Evolutionary conservation across 2,113 vertebrate genomes (phyloP).

Genomic region (Manacus vitellinus): DNA sequence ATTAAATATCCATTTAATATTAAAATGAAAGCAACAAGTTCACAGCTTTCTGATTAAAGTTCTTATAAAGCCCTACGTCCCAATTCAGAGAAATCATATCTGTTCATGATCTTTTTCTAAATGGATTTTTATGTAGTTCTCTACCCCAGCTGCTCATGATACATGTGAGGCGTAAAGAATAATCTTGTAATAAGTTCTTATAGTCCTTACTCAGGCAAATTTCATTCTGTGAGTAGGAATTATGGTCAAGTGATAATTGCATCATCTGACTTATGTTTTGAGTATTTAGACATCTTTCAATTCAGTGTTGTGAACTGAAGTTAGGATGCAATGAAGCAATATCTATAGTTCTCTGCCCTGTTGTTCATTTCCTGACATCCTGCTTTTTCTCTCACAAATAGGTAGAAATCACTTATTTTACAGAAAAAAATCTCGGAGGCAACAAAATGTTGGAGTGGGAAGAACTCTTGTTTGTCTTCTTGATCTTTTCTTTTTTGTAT

Average conservation of each 20-base stretch:
- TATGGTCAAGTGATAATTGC: conserved; percentile 26
- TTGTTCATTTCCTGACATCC: not conserved
- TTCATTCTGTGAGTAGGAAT: conserved; percentile 18
- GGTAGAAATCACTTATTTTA: not conserved
- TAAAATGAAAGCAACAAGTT: conserved; percentile 44
- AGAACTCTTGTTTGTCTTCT: not conserved
- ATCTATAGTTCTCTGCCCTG: not conserved
- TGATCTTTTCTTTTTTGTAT: not conserved
- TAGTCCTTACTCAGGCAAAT: not conserved
- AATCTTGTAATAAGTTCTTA: not conserved
- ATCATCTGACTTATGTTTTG: not conserved
- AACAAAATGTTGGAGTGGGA: not conserved
- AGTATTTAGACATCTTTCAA: not conserved
- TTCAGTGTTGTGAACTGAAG: not conserved
- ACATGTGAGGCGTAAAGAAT: not conserved
- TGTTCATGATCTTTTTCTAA: not conserved
- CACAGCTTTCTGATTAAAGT: conserved; percentile 22
- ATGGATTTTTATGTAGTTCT: conserved; percentile 27
- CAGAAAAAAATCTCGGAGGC: not conserved
- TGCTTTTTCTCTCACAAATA: not conserved
- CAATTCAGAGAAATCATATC: conserved; percentile 11
- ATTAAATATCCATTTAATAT: conserved; percentile 58
- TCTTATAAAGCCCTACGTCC: not conserved
- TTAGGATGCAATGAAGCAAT: not conserved
- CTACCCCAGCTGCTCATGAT: not conserved